phyloP scores from a whole-genome alignment of 2,113 vertebrate genomes.

The Tupaia tana region DNA sequence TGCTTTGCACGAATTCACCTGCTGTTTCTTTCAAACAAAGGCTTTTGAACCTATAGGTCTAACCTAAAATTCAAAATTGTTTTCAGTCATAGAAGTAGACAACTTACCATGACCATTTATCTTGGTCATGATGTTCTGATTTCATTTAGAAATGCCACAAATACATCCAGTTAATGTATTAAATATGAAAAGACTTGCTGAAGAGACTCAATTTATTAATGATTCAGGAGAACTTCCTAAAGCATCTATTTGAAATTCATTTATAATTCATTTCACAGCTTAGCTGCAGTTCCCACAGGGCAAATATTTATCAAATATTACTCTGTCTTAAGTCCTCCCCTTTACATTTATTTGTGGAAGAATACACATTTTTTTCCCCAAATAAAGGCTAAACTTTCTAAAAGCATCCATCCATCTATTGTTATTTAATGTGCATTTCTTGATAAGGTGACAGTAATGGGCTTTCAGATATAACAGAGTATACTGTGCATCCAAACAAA shows the following conservation, averaged over 20 bases:
- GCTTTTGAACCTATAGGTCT: constrained; percentile 18
- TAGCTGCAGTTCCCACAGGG: constrained; percentile 77
- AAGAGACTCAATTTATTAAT: constrained; percentile 82
- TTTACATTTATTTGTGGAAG: constrained; percentile 60
- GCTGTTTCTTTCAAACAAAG: constrained; percentile 27
- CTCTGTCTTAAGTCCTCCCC: constrained; percentile 63
- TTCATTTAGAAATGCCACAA: constrained; percentile 82
- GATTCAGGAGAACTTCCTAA: constrained; percentile 82
- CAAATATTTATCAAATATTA: constrained; percentile 84
- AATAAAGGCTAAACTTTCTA: constrained; percentile 59
- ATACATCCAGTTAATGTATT: constrained; percentile 83
- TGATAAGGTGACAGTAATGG: constrained; percentile 57
- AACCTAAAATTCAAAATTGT: constrained; percentile 61
- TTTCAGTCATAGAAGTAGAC: background rate
- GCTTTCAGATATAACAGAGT: constrained; percentile 31
- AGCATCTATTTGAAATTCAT: constrained; percentile 84
- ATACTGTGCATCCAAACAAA: constrained; percentile 53
- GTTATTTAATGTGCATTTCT: constrained; percentile 64
- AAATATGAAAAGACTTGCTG: constrained; percentile 85
- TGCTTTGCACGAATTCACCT: background rate
- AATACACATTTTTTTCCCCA: background rate
- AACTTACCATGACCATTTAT: constrained; percentile 45
- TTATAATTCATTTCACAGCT: constrained; percentile 85
- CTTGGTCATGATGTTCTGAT: constrained; percentile 63
- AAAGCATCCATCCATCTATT: constrained; percentile 54